phyloP scores from a whole-genome alignment of 2,888 invertebrate species.

The Apodemia mormo region DNA sequence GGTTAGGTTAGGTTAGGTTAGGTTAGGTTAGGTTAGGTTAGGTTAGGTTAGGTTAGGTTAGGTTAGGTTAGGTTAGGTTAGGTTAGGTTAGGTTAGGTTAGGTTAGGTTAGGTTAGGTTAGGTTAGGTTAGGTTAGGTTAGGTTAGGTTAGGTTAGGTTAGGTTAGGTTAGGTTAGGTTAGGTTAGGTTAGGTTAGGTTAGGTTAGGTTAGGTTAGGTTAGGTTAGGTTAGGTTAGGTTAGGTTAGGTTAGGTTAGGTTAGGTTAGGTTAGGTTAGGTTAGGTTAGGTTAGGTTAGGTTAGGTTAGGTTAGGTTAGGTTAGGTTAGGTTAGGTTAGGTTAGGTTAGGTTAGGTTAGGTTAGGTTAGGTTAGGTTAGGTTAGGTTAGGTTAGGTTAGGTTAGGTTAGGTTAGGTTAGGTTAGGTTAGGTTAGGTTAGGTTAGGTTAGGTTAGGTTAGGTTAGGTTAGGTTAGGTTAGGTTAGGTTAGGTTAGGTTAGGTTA shows the following conservation, averaged over 20 bases:
- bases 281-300: constrained; percentile 37
- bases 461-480: constrained; percentile 39
- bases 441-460: constrained; percentile 33
- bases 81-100: constrained; percentile 39
- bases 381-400: constrained; percentile 38
- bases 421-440: constrained; percentile 37
- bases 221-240: constrained; percentile 39
- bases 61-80: constrained; percentile 41
- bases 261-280: constrained; percentile 37
- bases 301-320: constrained; percentile 38
- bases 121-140: constrained; percentile 39
- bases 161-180: constrained; percentile 39
- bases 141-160: constrained; percentile 39
- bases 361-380: constrained; percentile 37
- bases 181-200: constrained; percentile 38
- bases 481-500: constrained; percentile 41
- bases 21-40: constrained; percentile 45
- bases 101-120: constrained; percentile 38
- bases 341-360: constrained; percentile 37
- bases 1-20: too few relatives aligned
- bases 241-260: constrained; percentile 38
- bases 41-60: constrained; percentile 43
- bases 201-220: constrained; percentile 39
- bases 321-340: constrained; percentile 38
- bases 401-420: constrained; percentile 38